phyloP scores from a whole-genome alignment of 37 sponge, comb jelly and placozoan species.

The Beroe ovata region DNA sequence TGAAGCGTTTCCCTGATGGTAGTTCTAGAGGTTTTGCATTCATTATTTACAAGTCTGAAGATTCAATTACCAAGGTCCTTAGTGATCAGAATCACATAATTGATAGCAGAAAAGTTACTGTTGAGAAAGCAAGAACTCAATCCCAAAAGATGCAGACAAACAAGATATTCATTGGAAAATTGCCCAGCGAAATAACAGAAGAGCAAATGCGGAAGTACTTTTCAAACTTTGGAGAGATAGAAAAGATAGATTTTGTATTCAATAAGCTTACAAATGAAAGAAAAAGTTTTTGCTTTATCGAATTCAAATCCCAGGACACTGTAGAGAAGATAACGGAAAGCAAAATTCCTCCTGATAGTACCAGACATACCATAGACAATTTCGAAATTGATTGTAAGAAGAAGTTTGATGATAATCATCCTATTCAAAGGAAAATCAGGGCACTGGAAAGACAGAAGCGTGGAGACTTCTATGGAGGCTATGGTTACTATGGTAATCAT shows the following conservation, averaged over 20 bases:
- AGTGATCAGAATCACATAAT: conserved; percentile 23
- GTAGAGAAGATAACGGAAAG: conserved; percentile 45
- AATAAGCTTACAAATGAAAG: conserved; percentile 38
- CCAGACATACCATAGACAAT: conserved; percentile 8
- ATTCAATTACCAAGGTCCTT: background rate
- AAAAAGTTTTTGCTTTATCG: conserved; percentile 60
- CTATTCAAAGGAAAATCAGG: conserved; percentile 42
- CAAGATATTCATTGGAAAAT: conserved; percentile 64
- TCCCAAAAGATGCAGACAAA: conserved; percentile 58
- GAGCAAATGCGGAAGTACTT: conserved; percentile 23
- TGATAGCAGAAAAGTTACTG: conserved; percentile 44
- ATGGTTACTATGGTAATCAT: conserved; percentile 24
- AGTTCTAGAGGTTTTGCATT: conserved; percentile 58
- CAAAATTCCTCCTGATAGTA: conserved; percentile 43
- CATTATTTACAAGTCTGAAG: conserved; percentile 17
- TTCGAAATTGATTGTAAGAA: conserved; percentile 60
- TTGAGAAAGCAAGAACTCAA: conserved; percentile 47
- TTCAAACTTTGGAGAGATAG: conserved; percentile 43
- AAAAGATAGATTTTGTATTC: conserved; percentile 41
- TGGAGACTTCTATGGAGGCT: conserved; percentile 4
- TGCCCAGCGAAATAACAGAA: conserved; percentile 16
- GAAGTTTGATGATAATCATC: conserved; percentile 57
- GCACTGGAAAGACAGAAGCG: conserved; percentile 26
- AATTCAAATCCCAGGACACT: background rate
- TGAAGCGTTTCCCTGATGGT: conserved; percentile 62